Evolutionary conservation across 2,113 vertebrate genomes (phyloP).

Genomic region (Recurvirostra avosetta): DNA sequence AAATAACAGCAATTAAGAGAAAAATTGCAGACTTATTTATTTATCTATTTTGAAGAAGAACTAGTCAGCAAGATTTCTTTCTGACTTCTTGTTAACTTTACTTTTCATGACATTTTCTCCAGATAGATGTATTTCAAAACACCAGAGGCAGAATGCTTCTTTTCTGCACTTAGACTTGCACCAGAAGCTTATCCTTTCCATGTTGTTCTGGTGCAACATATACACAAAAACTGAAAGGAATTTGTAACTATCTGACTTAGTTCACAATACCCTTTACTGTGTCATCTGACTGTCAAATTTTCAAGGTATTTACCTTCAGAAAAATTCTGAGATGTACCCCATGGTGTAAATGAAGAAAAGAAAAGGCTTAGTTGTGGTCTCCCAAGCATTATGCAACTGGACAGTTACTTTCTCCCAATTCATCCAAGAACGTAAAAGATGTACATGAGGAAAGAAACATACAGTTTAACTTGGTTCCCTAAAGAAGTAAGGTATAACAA

Average conservation of each 20-base stretch:
- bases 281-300: background rate
- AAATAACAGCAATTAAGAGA: too few species aligned
- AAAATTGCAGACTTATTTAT: too few species aligned
- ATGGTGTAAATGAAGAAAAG: background rate
- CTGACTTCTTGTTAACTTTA: background rate
- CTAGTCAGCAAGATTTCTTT: background rate
- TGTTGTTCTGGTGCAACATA: background rate
- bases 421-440: background rate
- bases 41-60: background rate
- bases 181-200: background rate
- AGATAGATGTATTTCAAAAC: background rate
- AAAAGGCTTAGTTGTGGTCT: background rate
- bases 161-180: background rate
- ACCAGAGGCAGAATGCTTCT: background rate
- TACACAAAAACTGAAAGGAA: background rate
- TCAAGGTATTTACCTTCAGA: background rate
- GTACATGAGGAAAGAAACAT: background rate
- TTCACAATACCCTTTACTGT: background rate
- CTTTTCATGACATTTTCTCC: background rate
- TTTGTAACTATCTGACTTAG: background rate
- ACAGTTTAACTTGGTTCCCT: background rate
- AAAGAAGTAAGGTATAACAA: background rate
- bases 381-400: background rate
- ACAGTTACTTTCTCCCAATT: background rate
- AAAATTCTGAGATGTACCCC: background rate